A percentile compares a stretch with the other conserved stretches of the same genome.
Evolutionary conservation across 2,113 vertebrate genomes (phyloP).

Genomic region (Seriola dumerili): DNA sequence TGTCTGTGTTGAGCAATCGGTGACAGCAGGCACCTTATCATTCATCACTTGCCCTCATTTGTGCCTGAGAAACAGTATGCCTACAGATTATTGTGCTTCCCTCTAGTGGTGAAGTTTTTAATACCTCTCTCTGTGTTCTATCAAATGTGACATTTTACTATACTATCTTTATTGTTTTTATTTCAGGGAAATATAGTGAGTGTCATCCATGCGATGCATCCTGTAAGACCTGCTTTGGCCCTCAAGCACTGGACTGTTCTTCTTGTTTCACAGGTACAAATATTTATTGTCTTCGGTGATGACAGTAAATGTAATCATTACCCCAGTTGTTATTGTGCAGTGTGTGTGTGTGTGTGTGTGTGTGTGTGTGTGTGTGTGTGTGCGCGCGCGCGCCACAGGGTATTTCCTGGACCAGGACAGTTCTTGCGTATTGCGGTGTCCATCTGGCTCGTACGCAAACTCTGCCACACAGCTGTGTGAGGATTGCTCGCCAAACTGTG

Average conservation of each 20-base stretch:
- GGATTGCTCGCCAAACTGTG: conserved; percentile 84
- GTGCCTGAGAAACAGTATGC: too few relatives aligned
- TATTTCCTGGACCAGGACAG: conserved; percentile 84
- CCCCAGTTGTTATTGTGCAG: rapidly evolving
- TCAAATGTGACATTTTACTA: not conserved
- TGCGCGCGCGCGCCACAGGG: conserved; percentile 59
- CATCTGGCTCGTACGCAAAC: conserved; percentile 81
- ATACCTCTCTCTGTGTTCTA: not conserved
- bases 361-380: conserved; percentile 2
- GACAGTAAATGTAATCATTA: rapidly evolving
- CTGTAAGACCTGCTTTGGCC: conserved; percentile 82
- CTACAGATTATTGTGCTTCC: conserved; percentile 8
- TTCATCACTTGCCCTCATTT: too few relatives aligned
- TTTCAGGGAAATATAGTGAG: conserved; percentile 66
- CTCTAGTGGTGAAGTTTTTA: conserved; percentile 30
- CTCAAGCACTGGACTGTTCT: conserved; percentile 79
- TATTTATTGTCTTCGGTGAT: not conserved
- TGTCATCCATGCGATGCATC: conserved; percentile 73
- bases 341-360: conserved; percentile 13
- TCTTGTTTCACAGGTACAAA: conserved; percentile 77
- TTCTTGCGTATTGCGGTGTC: conserved; percentile 81
- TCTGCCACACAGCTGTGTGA: conserved; percentile 82
- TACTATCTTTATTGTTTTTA: not conserved
- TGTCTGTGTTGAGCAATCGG: too few relatives aligned
- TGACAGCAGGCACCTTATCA: too few relatives aligned